A percentile compares a stretch with the other conserved stretches of the same genome.
Evolutionary conservation across 1,140 invertebrate species (phyloP).

Genomic region (Cataglyphis hispanica): DNA sequence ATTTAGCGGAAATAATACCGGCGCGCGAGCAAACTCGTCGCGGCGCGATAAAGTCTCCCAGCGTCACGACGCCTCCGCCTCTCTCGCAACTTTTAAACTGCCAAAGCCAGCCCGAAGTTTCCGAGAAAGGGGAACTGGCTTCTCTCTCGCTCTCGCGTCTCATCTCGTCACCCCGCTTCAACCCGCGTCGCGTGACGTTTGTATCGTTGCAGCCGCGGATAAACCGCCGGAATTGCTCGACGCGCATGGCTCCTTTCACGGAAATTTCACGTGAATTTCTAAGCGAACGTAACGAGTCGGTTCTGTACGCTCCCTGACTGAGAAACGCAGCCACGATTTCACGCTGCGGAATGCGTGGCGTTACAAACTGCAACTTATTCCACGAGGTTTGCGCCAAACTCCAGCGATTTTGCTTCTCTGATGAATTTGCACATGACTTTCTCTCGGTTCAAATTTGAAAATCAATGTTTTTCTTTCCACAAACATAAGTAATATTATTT

Average conservation of each 20-base stretch:
- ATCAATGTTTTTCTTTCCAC: background rate
- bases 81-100: conserved; percentile 77
- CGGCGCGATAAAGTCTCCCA: conserved; percentile 70
- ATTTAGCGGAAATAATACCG: conserved; percentile 77
- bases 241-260: conserved; percentile 17
- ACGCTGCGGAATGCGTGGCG: background rate
- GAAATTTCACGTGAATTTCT: conserved; percentile 58
- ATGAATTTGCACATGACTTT: background rate
- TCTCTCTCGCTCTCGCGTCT: background rate
- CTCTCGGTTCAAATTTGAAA: background rate
- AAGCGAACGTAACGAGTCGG: conserved; percentile 33
- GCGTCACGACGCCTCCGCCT: conserved; percentile 57
- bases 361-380: conserved; percentile 34
- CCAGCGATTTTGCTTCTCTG: background rate
- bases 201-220: conserved; percentile 23
- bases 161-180: conserved; percentile 5
- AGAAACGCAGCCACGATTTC: conserved; percentile 32
- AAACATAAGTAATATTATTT: background rate
- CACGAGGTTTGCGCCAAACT: conserved; percentile 3
- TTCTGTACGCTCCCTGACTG: background rate
- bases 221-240: conserved; percentile 58
- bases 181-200: background rate
- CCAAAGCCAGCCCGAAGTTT: conserved; percentile 75
- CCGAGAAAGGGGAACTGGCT: conserved; percentile 28
- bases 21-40: conserved; percentile 55